phyloP scores from a whole-genome alignment of 2,888 invertebrate species.

The Cheilosia vulpina region DNA sequence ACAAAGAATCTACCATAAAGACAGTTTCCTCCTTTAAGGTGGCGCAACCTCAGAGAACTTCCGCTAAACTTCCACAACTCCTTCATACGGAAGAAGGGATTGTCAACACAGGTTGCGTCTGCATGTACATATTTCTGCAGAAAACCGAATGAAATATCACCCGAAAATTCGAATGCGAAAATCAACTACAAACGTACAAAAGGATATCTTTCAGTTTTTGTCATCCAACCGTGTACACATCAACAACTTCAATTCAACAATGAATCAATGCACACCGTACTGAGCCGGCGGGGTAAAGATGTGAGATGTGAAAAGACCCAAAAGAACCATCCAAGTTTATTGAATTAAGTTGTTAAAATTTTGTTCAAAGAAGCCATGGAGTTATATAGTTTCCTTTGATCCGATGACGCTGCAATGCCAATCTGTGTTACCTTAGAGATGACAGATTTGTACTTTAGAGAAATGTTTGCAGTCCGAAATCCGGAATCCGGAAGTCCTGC shows the following conservation, averaged over 20 bases:
- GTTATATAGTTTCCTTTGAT: constrained; percentile 62
- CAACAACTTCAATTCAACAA: constrained; percentile 64
- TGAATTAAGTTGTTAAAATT: constrained; percentile 69
- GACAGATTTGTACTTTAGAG: constrained; percentile 27
- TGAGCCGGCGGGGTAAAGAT: too few species aligned
- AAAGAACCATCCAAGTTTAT: constrained; percentile 43
- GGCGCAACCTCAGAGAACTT: constrained; percentile 34
- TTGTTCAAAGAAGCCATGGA: constrained; percentile 36
- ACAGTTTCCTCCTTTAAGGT: constrained; percentile 22
- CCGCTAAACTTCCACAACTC: constrained; percentile 32
- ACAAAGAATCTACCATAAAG: constrained; percentile 18
- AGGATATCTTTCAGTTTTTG: constrained; percentile 24
- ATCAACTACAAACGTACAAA: constrained; percentile 29
- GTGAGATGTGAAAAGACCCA: neutral
- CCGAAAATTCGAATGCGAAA: constrained; percentile 39
- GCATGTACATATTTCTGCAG: neutral
- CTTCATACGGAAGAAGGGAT: neutral
- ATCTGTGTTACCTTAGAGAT: constrained; percentile 52
- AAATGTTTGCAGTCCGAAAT: constrained; percentile 50
- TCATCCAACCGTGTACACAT: constrained; percentile 38
- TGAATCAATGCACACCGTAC: constrained; percentile 52
- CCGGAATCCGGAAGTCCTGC: constrained; percentile 52
- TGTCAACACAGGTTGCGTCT: neutral
- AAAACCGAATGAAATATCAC: constrained; percentile 28
- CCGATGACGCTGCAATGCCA: constrained; percentile 27